Evolutionary conservation across 2,113 vertebrate genomes (phyloP).

Genomic region (Mirounga angustirostris): DNA sequence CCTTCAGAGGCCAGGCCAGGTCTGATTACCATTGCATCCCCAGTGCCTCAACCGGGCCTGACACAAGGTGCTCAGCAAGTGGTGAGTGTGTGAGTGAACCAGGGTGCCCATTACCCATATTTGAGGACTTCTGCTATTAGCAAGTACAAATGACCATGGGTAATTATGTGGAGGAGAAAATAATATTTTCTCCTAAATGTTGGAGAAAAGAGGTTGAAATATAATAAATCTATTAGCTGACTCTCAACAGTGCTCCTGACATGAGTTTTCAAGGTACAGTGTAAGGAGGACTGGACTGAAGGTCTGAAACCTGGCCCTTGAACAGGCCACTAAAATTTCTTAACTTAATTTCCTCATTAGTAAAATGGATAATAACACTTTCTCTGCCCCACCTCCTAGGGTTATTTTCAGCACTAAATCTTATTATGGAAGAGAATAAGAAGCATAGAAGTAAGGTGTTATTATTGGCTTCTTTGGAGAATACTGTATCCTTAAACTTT

Average conservation of each 20-base stretch:
- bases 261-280: neutral
- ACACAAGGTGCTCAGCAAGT: neutral
- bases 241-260: neutral
- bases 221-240: neutral
- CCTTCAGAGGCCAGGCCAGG: neutral
- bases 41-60: neutral
- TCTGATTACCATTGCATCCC: neutral
- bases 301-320: neutral
- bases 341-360: neutral
- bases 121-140: neutral
- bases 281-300: neutral
- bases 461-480: constrained; percentile 44
- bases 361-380: constrained; percentile 15
- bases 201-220: neutral
- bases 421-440: constrained; percentile 32
- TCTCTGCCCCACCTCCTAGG: neutral
- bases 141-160: neutral
- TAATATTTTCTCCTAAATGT: neutral
- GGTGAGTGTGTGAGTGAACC: neutral
- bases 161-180: neutral
- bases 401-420: constrained; percentile 22
- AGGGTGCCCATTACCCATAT: neutral
- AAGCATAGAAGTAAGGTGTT: neutral
- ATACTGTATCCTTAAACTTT: neutral
- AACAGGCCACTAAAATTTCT: neutral